Conservation (phyloP, 2,888 invertebrate genomes). For the Crocallis elinguaria region DNA sequence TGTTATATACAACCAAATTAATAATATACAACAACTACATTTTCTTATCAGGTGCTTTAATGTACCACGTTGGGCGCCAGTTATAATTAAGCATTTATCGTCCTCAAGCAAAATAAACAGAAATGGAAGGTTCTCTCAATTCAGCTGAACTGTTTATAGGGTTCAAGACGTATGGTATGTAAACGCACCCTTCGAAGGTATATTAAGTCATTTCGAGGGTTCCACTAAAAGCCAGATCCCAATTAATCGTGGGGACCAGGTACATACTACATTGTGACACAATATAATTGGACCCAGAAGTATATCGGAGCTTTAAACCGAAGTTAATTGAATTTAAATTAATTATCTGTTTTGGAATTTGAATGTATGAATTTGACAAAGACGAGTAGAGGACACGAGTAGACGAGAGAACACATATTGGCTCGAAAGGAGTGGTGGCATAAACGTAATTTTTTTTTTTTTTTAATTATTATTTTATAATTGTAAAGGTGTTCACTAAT, state of each 20-base stretch:
- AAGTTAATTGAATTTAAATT: too few relatives aligned
- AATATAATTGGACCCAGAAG: not conserved
- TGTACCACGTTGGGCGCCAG: not conserved
- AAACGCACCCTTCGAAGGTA: slow-evolving; percentile 16
- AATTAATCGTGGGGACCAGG: slow-evolving; percentile 45
- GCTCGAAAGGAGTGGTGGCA: too few relatives aligned
- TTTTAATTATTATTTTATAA: too few relatives aligned
- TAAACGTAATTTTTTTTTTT: too few relatives aligned
- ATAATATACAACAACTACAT: too few relatives aligned
- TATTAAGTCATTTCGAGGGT: slow-evolving; percentile 34
- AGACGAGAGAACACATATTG: too few relatives aligned
- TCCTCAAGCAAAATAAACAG: slow-evolving; percentile 5
- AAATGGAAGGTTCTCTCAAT: slow-evolving; percentile 18
- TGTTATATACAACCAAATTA: too few relatives aligned
- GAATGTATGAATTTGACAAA: too few relatives aligned
- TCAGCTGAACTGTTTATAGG: slow-evolving; percentile 20
- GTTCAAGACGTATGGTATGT: slow-evolving; percentile 28
- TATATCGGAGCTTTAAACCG: not conserved
- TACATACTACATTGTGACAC: slow-evolving; percentile 5
- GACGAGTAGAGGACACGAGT: too few relatives aligned
- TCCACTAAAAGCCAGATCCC: slow-evolving; percentile 38
- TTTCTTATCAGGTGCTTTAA: too few relatives aligned
- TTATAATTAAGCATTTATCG: slow-evolving; percentile 4
- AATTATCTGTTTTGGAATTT: too few relatives aligned
- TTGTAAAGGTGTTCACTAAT: too few relatives aligned